These are phyloP conservation scores for Amphimedon queenslandica DNA, from an alignment of 37 sponge, comb jelly and placozoan species.

Conservation along the genomic window DNA sequence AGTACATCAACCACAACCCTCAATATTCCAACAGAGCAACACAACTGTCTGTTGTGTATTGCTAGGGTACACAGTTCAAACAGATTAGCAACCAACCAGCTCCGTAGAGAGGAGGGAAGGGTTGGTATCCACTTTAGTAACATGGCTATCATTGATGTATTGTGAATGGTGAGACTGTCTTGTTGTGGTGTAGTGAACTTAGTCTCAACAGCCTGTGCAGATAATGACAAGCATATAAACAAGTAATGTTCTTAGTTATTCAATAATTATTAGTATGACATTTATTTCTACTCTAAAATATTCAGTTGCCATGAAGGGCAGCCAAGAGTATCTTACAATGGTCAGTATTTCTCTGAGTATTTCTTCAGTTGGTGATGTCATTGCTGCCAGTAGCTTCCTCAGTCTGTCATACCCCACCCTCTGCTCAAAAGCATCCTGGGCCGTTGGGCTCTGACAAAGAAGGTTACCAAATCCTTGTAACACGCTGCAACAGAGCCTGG, in stretches of 20 bases:
- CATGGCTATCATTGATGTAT: slow-evolving; percentile 34
- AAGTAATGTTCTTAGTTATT: not conserved
- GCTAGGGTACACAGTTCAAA: slow-evolving; percentile 27
- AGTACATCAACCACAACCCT: slow-evolving; percentile 44
- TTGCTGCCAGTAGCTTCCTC: slow-evolving; percentile 2
- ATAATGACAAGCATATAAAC: not conserved
- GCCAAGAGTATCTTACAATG: slow-evolving; percentile 28
- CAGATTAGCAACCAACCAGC: slow-evolving; percentile 37
- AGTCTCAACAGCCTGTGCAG: slow-evolving; percentile 31
- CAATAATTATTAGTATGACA: too few species aligned
- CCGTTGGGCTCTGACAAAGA: slow-evolving; percentile 6
- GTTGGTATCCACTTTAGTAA: slow-evolving; percentile 26
- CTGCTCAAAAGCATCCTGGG: slow-evolving; percentile 34
- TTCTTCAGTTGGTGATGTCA: slow-evolving; percentile 22
- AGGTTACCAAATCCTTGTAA: slow-evolving; percentile 28
- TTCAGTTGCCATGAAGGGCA: not conserved
- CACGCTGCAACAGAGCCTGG: slow-evolving; percentile 6
- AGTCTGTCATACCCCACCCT: slow-evolving; percentile 34
- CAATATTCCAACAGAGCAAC: slow-evolving; percentile 64
- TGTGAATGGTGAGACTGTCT: slow-evolving; percentile 23
- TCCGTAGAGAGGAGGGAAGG: slow-evolving; percentile 14
- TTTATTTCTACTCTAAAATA: too few species aligned
- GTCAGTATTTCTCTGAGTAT: slow-evolving; percentile 38
- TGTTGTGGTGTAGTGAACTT: not conserved
- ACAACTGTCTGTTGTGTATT: slow-evolving; percentile 64